A percentile compares a stretch with the other conserved stretches of the same genome.
These are phyloP conservation scores for Cranoglanis bouderius DNA, from an alignment of 2,113 vertebrate species.

Conservation along the genomic window DNA sequence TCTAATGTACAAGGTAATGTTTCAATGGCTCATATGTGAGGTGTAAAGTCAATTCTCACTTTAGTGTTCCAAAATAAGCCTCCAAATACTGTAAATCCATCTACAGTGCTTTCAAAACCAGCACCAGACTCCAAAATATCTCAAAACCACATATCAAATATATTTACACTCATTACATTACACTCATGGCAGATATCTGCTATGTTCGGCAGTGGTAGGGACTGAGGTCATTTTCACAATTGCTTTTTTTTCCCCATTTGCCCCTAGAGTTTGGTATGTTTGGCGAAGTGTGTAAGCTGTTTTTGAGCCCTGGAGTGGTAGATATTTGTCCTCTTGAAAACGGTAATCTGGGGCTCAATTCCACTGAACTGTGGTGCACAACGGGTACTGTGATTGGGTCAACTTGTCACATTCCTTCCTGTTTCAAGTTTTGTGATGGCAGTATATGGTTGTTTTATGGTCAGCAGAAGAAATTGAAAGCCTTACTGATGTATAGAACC, in stretches of 20 bases:
- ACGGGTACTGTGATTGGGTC: background rate
- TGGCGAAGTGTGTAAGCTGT: background rate
- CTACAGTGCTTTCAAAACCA: background rate
- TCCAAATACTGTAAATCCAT: background rate
- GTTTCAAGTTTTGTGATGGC: background rate
- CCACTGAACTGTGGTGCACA: background rate
- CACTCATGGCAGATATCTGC: background rate
- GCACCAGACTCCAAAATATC: background rate
- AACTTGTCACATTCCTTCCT: background rate
- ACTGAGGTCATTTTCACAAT: background rate
- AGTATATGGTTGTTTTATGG: background rate
- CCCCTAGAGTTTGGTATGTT: background rate
- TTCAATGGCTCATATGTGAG: background rate
- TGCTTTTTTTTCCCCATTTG: background rate
- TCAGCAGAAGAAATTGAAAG: background rate
- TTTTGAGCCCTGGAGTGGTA: background rate
- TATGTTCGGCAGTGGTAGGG: slow-evolving; percentile 25
- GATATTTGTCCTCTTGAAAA: background rate
- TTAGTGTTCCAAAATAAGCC: background rate
- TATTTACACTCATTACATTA: background rate
- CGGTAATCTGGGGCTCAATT: background rate
- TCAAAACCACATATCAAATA: background rate
- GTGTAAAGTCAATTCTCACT: background rate
- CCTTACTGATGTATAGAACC: background rate
- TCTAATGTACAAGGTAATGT: background rate